Conservation (phyloP, 2,113 vertebrate species). For the Reinhardtius hippoglossoides region DNA sequence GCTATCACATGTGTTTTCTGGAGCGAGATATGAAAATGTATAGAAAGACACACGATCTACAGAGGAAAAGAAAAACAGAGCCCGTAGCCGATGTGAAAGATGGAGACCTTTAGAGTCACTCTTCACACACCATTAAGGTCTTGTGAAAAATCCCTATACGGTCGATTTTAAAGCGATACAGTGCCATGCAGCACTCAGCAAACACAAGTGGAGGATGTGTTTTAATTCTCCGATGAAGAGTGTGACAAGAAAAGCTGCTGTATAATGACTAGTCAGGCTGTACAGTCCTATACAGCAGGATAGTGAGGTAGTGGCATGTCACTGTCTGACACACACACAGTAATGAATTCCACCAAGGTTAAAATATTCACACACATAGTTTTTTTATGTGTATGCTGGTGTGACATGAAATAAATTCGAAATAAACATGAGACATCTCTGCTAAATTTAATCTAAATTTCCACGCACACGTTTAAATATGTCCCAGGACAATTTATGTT, state of each 20-base stretch:
- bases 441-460: constrained; percentile 38
- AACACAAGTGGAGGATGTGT: constrained; percentile 32
- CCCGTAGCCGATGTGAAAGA: neutral
- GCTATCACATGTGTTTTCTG: neutral
- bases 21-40: constrained; percentile 6
- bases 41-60: neutral
- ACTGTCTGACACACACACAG: neutral
- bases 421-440: constrained; percentile 6
- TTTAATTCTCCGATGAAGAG: constrained; percentile 43
- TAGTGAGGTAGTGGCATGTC: constrained; percentile 23
- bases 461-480: constrained; percentile 15
- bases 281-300: constrained; percentile 24
- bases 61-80: neutral
- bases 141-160: neutral
- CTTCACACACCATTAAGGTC: neutral
- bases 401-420: constrained; percentile 5
- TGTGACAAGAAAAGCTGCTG: constrained; percentile 27
- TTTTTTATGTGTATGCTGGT: neutral
- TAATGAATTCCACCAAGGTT: constrained; percentile 16
- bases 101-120: neutral
- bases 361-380: constrained; percentile 10
- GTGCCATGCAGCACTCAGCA: neutral
- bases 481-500: constrained; percentile 65
- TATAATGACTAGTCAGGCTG: constrained; percentile 31
- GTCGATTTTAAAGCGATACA: neutral